Base-by-base conservation (phyloP, 2,113 vertebrate species). In the Orthonyx spaldingii region DNA sequence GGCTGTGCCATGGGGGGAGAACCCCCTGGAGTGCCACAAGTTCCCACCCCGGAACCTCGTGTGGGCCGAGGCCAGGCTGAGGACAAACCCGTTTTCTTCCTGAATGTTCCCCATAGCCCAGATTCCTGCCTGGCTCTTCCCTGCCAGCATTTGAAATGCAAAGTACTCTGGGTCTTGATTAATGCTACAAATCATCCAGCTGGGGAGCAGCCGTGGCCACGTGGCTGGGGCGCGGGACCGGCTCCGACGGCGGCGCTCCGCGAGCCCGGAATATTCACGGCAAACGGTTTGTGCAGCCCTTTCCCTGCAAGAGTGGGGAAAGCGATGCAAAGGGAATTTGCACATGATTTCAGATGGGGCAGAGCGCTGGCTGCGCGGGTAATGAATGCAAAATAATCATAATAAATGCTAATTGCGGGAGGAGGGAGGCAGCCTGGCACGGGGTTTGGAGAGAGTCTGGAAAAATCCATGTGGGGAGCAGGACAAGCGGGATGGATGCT, bases 121-220 rank as follows among this genome's bases (percentile, higher is more conserved):
- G 55, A 90, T 80, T 46, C 85, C 95, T 56, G 79, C 90, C 75
- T 7, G 70, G 49, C 30, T 75, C 78, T 83, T 65, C 82, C 61
- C 74, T 71, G 66, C 5, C 50, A 55, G 55, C 50, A 69, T 93
- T 80, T 94, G 94, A 72, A 96, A 95, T 93, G 95, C 92, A 68
- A 68, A 91, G 11, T 49, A 0, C 9, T 13, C 87, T 22, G 77
- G 57, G 74, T 28, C 69, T 79, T 86, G 94, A 77, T 95, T 74
- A 93, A 50, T 16, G 66, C 83, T 56, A 37, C 92, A 72, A 95
- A 91, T 68, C 92, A 78, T 21, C 88, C 82, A 52, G 90, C 81
- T 60, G 89, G 92, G 89, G 84, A 91, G 91, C 91, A 79, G 96
- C 87, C 59, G 22, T 2, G 64, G 50, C 77, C 93, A 82, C 70